Conservation (phyloP, 1,140 invertebrate species). For the Aphidius ervi region DNA sequence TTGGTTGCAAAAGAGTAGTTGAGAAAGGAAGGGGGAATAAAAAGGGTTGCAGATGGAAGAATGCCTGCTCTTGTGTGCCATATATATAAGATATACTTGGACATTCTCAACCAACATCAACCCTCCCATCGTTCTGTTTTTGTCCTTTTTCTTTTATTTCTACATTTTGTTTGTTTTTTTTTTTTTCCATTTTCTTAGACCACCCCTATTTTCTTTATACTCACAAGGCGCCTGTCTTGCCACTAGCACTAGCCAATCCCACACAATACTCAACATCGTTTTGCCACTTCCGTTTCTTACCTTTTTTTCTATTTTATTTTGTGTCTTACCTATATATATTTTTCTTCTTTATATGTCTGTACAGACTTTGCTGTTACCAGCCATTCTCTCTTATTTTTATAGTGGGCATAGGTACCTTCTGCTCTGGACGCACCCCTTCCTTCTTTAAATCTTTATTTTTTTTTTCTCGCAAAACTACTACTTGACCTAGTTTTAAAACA, state of each 20-base stretch:
- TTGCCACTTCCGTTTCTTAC: conserved; percentile 18
- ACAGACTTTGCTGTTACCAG: no score
- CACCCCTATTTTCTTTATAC: not conserved
- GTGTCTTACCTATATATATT: not conserved
- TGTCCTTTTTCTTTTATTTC: not conserved
- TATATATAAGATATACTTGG: no score
- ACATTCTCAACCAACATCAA: no score
- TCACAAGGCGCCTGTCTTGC: not conserved
- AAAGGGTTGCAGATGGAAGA: conserved; percentile 3
- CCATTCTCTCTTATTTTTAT: no score
- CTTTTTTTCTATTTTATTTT: not conserved
- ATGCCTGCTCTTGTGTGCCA: not conserved
- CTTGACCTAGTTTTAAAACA: no score
- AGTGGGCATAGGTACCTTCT: no score
- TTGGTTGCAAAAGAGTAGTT: not conserved
- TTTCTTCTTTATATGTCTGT: not conserved
- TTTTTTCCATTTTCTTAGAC: not conserved
- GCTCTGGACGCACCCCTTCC: no score
- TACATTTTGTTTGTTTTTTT: not conserved
- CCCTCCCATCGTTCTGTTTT: not conserved
- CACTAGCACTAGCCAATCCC: conserved; percentile 9
- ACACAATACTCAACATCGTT: conserved; percentile 24
- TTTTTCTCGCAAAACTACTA: no score
- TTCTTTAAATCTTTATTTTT: no score
- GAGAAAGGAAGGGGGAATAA: not conserved